A percentile compares a stretch with the other conserved stretches of the same genome.
phyloP scores from a whole-genome alignment of 2,113 vertebrate genomes.

The Serinus canaria region DNA sequence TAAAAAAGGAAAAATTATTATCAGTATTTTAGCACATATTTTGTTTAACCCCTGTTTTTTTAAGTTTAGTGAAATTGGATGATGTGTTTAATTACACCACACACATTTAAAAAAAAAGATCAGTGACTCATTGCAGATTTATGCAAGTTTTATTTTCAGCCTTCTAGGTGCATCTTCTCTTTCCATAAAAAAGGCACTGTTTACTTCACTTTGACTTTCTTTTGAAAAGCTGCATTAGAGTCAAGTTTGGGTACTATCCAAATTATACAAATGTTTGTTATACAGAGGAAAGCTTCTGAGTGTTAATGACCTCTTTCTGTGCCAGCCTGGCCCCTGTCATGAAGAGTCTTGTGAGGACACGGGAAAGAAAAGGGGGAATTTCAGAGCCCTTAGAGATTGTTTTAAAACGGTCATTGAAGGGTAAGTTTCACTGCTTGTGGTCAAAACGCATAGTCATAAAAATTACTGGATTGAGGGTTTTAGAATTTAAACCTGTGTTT shows the following conservation, averaged over 20 bases:
- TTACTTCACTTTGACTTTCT: background rate
- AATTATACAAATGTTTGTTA: background rate
- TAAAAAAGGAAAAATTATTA: background rate
- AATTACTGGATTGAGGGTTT: background rate
- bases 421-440: background rate
- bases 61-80: background rate
- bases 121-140: background rate
- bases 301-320: background rate
- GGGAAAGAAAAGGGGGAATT: background rate
- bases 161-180: background rate
- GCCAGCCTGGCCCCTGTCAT: background rate
- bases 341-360: background rate
- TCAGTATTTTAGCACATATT: background rate
- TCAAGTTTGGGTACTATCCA: no score
- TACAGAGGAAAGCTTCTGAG: background rate
- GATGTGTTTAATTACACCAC: background rate
- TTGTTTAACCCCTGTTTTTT: background rate
- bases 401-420: background rate
- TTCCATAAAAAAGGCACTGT: background rate
- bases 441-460: background rate
- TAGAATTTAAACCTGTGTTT: background rate
- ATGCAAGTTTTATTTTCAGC: background rate
- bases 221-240: background rate
- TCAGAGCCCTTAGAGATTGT: background rate
- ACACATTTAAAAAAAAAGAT: background rate